Evolutionary conservation across 1,140 invertebrate species (phyloP).

Genomic region (Macrosteles quadrilineatus): DNA sequence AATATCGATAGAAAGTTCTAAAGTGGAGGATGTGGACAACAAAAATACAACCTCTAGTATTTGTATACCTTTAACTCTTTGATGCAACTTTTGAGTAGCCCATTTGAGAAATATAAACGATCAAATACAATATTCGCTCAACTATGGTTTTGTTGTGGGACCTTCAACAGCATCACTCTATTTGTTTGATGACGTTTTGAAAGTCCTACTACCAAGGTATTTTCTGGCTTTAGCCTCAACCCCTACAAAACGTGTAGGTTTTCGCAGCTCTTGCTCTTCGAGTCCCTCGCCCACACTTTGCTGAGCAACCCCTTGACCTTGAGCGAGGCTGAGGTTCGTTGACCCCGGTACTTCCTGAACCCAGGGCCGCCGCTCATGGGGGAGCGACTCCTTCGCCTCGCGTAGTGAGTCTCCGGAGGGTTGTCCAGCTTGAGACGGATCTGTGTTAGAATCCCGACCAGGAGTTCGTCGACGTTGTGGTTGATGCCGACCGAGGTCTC

Average conservation of each 20-base stretch:
- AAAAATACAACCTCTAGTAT: too few species aligned
- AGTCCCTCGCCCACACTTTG: constrained; percentile 84
- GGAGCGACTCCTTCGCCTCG: constrained; percentile 57
- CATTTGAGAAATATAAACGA: too few species aligned
- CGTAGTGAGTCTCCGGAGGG: constrained; percentile 65
- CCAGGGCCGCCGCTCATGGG: constrained; percentile 49
- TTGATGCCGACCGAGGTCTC: constrained; percentile 92
- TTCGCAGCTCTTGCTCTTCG: constrained; percentile 88
- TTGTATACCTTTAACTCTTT: too few species aligned
- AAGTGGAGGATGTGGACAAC: too few species aligned
- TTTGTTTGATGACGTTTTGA: too few species aligned
- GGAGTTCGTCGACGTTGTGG: constrained; percentile 89
- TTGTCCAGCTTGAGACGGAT: constrained; percentile 83
- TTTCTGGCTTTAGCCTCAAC: background rate
- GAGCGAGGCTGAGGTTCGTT: constrained; percentile 76
- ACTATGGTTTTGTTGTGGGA: too few species aligned
- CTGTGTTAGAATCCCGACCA: constrained; percentile 86
- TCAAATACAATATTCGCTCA: too few species aligned
- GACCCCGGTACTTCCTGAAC: constrained; percentile 63
- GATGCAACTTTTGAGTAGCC: too few species aligned
- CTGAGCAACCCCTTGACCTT: constrained; percentile 84
- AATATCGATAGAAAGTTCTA: too few species aligned
- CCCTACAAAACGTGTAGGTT: constrained; percentile 86
- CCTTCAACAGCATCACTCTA: too few species aligned
- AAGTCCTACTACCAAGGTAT: too few species aligned